Evolutionary conservation across 2,113 vertebrate species (phyloP).

Genomic region (Lampris incognitus): DNA sequence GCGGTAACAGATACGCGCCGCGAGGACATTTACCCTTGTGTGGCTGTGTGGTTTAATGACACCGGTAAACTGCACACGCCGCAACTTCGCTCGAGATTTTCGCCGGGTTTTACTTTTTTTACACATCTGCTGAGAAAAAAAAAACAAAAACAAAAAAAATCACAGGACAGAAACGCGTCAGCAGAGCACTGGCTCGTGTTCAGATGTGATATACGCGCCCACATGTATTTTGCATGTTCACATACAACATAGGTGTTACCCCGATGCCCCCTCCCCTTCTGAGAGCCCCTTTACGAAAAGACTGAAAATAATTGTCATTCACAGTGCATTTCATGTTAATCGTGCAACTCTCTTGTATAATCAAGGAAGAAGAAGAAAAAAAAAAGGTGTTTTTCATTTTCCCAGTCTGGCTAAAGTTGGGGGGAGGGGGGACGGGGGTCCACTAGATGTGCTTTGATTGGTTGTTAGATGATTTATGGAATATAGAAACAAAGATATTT

Average conservation of each 20-base stretch:
- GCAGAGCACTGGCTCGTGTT: constrained; percentile 4
- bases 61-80: constrained; percentile 55
- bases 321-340: constrained; percentile 38
- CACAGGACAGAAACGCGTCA: constrained; percentile 33
- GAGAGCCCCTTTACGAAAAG: constrained; percentile 4
- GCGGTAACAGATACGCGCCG: constrained; percentile 62
- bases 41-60: constrained; percentile 61
- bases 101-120: too few species aligned
- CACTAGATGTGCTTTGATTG: not conserved
- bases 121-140: constrained; percentile 24
- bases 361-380: not conserved
- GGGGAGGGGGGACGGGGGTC: not conserved
- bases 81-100: not conserved
- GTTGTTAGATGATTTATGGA: constrained; percentile 15
- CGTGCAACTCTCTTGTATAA: constrained; percentile 32
- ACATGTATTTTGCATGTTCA: not conserved
- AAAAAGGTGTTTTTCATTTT: constrained; percentile 6
- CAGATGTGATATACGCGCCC: not conserved
- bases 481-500: not conserved
- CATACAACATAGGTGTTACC: not conserved
- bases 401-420: not conserved
- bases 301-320: constrained; percentile 44
- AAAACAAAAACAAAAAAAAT: constrained; percentile 18
- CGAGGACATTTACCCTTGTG: constrained; percentile 59
- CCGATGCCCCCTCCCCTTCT: too few species aligned